Base-by-base conservation (phyloP, 2,888 invertebrate species). In the Noctua pronuba region DNA sequence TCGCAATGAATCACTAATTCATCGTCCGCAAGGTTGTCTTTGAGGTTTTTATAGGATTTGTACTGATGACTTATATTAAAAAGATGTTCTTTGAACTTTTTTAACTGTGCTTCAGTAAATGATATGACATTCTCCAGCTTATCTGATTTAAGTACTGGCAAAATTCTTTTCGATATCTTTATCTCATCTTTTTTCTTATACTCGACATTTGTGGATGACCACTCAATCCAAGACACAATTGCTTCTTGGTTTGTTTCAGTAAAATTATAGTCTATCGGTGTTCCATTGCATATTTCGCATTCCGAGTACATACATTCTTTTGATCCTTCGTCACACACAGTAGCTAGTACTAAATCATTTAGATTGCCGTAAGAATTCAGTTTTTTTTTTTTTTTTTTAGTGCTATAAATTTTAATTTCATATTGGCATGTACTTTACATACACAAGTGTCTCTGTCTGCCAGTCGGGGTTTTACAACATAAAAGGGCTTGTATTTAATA, bases 121-220 rank as follows among this genome's bases (percentile, higher is more conserved):
- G 67, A 60, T 68, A 75, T 68, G 49, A 68, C 62, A 11, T 28
- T 75, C 24, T 73, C 18, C 24, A 73, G 38, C 49, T 64, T 73
- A 64, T 38, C 64, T 31, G 62, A 46, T 64, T 75, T 68, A 41
- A 75, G 60, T 68, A 60, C 24, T 28, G 73, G 73, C 44, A 75
- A 75, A 68, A 75, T 16, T 46, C 68, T 44, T 68, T 75, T 68
- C n/a, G 64, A 73, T 38, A 24, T n/a, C 73, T 73, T 73, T n/a
- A 68, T 75, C 64, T 75, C 68, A 46, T 75, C n/a, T 62, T 75
- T 75, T 35, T 75, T 75, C 68, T 75, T 75, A 68, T 68, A 68
- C 24, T 73, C 64, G 24, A 69, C 38, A 62, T 75, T 69, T 49
- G 13, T 62, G 11, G 24, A 68, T 35, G 68, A 75, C 75, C 75